Evolutionary conservation across 2,797 vertebrate species (phyloP).

Genomic region (Epinephelus malabaricus): DNA sequence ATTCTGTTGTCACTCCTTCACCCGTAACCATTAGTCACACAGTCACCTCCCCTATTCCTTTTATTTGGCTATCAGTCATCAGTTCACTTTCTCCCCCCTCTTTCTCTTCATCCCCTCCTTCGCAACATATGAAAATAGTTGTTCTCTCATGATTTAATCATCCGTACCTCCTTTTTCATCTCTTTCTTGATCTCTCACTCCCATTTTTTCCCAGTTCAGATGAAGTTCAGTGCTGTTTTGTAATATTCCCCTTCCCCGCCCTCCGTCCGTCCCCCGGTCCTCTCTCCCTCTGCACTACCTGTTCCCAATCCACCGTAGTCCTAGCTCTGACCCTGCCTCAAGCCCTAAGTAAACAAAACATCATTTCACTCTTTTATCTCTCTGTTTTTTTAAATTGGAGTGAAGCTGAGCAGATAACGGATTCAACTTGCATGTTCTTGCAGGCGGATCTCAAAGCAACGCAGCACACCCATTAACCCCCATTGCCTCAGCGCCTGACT

Average conservation of each 20-base stretch:
- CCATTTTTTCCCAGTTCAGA: conserved; percentile 45
- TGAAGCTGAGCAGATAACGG: conserved; percentile 52
- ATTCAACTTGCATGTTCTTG: conserved; percentile 58
- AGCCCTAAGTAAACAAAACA: conserved; percentile 60
- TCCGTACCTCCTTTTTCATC: conserved; percentile 3
- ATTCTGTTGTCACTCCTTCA: conserved; percentile 25
- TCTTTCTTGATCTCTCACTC: conserved; percentile 14
- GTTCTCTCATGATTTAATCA: conserved; percentile 47
- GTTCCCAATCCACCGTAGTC: conserved; percentile 36
- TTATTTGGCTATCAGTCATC: conserved; percentile 56
- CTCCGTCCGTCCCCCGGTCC: neutral
- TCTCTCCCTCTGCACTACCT: conserved; percentile 18
- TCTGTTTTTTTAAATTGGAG: conserved; percentile 5
- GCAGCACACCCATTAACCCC: conserved; percentile 70
- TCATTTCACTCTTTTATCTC: conserved; percentile 46
- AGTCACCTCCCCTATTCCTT: conserved; percentile 26
- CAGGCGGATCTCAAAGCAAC: conserved; percentile 55
- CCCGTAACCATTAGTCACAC: conserved; percentile 56
- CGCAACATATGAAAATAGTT: conserved; percentile 25
- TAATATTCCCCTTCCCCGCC: neutral
- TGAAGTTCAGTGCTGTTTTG: conserved; percentile 50
- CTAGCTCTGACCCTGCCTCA: conserved; percentile 46
- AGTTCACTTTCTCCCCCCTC: conserved; percentile 35
- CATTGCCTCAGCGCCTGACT: conserved; percentile 55
- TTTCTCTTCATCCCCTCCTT: conserved; percentile 1